phyloP scores from a whole-genome alignment of 30 jellyfish, hydroid and myxozoan genomes.

The Aurelia sp. region DNA sequence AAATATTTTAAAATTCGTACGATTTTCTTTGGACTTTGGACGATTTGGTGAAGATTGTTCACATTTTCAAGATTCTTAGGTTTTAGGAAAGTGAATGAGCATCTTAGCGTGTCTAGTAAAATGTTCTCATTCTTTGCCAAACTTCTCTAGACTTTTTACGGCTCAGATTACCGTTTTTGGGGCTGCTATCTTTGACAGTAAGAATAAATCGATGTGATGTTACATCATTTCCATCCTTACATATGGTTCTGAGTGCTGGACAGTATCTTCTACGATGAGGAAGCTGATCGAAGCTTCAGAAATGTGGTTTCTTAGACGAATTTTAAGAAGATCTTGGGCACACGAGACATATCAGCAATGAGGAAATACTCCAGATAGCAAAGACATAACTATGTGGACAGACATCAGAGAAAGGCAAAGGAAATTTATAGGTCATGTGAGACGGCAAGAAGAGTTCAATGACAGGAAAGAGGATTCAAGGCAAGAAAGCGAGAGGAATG shows the following conservation, averaged over 20 bases:
- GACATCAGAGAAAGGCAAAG: background rate
- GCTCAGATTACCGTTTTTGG: too few relatives aligned
- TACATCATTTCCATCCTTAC: slow-evolving; percentile 14
- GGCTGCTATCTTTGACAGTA: too few relatives aligned
- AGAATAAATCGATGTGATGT: background rate
- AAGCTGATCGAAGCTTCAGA: slow-evolving; percentile 24
- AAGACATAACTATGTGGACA: background rate
- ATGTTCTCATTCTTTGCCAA: too few relatives aligned
- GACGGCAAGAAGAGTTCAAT: background rate
- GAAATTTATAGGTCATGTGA: background rate
- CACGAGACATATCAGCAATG: background rate
- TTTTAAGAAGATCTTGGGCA: background rate
- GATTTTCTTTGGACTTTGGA: too few relatives aligned
- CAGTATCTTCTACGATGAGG: slow-evolving; percentile 30
- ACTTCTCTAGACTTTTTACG: too few relatives aligned
- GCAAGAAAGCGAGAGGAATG: background rate
- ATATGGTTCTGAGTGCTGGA: slow-evolving; percentile 22
- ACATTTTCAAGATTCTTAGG: too few relatives aligned
- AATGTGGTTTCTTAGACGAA: slow-evolving; percentile 1
- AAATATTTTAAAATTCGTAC: too few relatives aligned
- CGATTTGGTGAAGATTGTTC: too few relatives aligned
- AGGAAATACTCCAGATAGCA: slow-evolving; percentile 4
- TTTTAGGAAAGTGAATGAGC: too few relatives aligned
- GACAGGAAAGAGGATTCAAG: background rate
- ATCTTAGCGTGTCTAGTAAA: too few relatives aligned